Conservation (phyloP, 2,888 invertebrate genomes). For the Chloroclystis v-ata region DNA sequence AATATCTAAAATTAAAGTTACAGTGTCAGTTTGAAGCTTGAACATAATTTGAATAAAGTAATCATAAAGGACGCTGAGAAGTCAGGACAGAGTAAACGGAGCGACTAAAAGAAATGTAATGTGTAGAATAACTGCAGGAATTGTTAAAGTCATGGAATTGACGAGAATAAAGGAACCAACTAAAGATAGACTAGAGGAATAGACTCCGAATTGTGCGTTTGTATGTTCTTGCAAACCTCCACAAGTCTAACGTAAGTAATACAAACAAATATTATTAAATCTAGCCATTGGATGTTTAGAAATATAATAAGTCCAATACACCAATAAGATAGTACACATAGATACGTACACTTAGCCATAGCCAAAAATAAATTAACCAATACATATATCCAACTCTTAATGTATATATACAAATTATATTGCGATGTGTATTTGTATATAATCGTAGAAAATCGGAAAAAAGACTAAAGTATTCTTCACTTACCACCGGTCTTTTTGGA, state of each 20-base stretch:
- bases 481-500: slow-evolving; percentile 40
- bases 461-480: slow-evolving; percentile 44
- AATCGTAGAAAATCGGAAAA: slow-evolving; percentile 55
- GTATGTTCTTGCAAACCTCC: slow-evolving; percentile 25
- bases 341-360: slow-evolving; percentile 15
- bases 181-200: slow-evolving; percentile 39
- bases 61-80: slow-evolving; percentile 9
- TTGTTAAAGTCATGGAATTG: slow-evolving; percentile 68
- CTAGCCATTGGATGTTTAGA: slow-evolving; percentile 18
- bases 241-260: slow-evolving; percentile 8
- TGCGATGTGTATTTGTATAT: slow-evolving; percentile 58
- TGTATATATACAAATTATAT: slow-evolving; percentile 42
- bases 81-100: slow-evolving; percentile 19
- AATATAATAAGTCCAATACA: slow-evolving; percentile 13
- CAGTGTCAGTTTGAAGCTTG: slow-evolving; percentile 34
- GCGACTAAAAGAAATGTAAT: slow-evolving; percentile 27
- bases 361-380: slow-evolving; percentile 14
- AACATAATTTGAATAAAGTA: slow-evolving; percentile 23
- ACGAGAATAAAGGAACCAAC: slow-evolving; percentile 63
- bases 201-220: slow-evolving; percentile 27
- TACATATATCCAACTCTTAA: slow-evolving; percentile 16
- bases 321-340: slow-evolving; percentile 11
- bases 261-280: slow-evolving; percentile 8
- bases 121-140: slow-evolving; percentile 46
- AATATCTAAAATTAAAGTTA: slow-evolving; percentile 34